These are phyloP conservation scores for Trachelus troglodyta DNA, from an alignment of 2,888 invertebrate genomes.

Conservation along the genomic window DNA sequence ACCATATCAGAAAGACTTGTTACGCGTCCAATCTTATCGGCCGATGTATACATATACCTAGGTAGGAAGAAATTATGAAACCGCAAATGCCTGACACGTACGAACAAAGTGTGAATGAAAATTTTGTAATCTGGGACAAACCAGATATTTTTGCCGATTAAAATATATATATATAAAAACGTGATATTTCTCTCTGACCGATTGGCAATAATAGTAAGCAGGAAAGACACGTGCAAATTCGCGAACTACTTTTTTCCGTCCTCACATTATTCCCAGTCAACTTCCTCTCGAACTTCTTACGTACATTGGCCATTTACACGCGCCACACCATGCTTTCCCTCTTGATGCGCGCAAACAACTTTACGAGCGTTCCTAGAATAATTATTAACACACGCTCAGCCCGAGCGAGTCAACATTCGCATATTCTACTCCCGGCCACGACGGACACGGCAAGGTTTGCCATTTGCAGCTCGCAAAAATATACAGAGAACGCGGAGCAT, in stretches of 20 bases:
- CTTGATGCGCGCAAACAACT: conserved; percentile 23
- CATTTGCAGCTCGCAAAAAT: neutral
- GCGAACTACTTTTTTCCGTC: neutral
- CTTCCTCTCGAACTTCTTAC: neutral
- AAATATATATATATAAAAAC: neutral
- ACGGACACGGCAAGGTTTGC: neutral
- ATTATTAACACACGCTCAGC: conserved; percentile 23
- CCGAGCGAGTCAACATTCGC: neutral
- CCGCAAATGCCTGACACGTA: neutral
- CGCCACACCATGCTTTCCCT: neutral
- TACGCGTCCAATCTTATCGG: neutral
- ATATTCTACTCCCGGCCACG: neutral
- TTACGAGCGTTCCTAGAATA: conserved; percentile 22
- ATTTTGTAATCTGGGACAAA: neutral
- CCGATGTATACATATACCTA: neutral
- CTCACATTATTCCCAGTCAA: neutral
- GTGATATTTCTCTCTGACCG: no score
- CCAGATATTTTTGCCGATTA: neutral
- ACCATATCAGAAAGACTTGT: neutral
- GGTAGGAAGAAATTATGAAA: neutral
- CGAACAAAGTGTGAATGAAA: neutral
- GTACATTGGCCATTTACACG: neutral
- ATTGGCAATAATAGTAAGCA: neutral
- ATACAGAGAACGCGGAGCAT: neutral
- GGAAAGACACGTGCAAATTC: neutral